These are phyloP conservation scores for Eurosta solidaginis DNA, from an alignment of 1,140 invertebrate genomes.

Conservation along the genomic window DNA sequence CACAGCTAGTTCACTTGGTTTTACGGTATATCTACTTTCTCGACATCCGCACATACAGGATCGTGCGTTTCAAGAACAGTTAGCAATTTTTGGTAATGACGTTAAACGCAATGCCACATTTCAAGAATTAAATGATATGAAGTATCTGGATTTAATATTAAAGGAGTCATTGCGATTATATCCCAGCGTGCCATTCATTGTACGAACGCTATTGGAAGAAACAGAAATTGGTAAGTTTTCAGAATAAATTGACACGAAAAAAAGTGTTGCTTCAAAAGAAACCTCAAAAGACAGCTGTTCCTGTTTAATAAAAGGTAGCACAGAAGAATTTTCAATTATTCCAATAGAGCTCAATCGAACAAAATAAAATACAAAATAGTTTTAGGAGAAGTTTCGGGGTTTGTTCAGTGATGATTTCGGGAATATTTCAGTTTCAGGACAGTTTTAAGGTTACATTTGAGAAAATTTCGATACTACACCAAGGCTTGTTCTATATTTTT, in stretches of 20 bases:
- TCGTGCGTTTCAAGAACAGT: constrained; percentile 61
- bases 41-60: constrained; percentile 50
- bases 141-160: constrained; percentile 70
- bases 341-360: no score
- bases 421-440: no score
- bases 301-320: no score
- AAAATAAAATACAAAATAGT: no score
- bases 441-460: no score
- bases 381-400: no score
- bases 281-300: not conserved
- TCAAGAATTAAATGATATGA: constrained; percentile 67
- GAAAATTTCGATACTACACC: no score
- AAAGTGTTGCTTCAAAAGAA: not conserved
- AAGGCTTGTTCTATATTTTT: no score
- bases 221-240: constrained; percentile 40
- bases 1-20: constrained; percentile 55
- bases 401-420: no score
- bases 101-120: constrained; percentile 59
- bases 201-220: constrained; percentile 51
- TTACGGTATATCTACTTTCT: constrained; percentile 51
- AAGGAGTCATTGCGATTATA: constrained; percentile 70
- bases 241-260: not conserved
- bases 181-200: constrained; percentile 72
- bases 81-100: constrained; percentile 59
- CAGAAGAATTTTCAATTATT: no score